These are phyloP conservation scores for Lasius platythorax DNA, from an alignment of 2,888 invertebrate species.

Conservation along the genomic window DNA sequence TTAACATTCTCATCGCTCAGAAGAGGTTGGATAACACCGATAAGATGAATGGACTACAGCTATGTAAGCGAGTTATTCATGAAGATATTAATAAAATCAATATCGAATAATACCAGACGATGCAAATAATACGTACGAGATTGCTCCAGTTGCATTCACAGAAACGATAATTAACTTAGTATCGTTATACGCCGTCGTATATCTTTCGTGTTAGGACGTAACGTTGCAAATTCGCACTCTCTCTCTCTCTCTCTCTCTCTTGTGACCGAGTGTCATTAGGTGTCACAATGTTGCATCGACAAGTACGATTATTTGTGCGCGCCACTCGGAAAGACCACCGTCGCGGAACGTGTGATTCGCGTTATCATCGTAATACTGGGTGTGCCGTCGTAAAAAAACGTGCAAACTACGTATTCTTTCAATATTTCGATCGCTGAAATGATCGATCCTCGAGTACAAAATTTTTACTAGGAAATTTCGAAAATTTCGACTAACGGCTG, in stretches of 20 bases:
- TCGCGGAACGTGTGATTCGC: conserved; percentile 22
- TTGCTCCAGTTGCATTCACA: conserved; percentile 29
- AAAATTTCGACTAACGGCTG: neutral
- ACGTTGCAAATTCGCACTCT: conserved; percentile 21
- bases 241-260: conserved; percentile 13
- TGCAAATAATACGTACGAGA: neutral
- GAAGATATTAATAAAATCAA: conserved; percentile 39
- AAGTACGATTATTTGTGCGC: conserved; percentile 43
- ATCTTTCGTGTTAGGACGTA: conserved; percentile 10
- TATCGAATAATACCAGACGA: conserved; percentile 20
- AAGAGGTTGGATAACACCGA: conserved; percentile 13
- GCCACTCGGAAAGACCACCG: conserved; percentile 32
- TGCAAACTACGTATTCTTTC: neutral
- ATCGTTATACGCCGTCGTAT: conserved; percentile 37
- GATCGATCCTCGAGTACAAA: neutral
- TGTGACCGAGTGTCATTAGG: conserved; percentile 53
- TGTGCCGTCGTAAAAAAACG: conserved; percentile 15
- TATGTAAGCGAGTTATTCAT: conserved; percentile 4
- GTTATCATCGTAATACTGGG: conserved; percentile 27
- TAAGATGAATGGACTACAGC: conserved; percentile 19
- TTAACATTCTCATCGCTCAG: neutral
- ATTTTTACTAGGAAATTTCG: too few species aligned
- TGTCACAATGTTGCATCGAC: conserved; percentile 32
- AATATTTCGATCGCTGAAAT: neutral
- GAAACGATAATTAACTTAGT: conserved; percentile 47